Evolutionary conservation across 2,113 vertebrate species (phyloP).

Genomic region (Chiloscyllium plagiosum): DNA sequence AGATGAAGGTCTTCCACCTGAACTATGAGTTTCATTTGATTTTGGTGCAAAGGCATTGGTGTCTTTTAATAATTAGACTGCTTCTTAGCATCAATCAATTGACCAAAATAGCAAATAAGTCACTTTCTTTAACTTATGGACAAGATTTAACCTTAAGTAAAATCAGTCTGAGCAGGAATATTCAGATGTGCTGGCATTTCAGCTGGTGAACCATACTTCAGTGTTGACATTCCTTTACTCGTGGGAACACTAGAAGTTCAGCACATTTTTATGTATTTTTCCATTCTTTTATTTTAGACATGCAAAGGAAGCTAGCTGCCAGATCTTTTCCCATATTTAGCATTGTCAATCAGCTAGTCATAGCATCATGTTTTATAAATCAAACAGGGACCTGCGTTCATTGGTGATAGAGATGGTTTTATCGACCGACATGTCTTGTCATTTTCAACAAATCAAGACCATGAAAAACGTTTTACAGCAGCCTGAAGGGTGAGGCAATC

Average conservation of each 20-base stretch:
- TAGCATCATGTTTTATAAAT: constrained; percentile 31
- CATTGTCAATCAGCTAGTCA: constrained; percentile 33
- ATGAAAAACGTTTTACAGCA: constrained; percentile 83
- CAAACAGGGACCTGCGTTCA: constrained; percentile 74
- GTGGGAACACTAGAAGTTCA: constrained; percentile 25
- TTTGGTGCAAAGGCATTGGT: not conserved
- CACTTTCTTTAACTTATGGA: not conserved
- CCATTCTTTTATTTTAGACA: constrained; percentile 24
- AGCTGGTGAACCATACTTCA: not conserved
- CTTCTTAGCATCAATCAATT: not conserved
- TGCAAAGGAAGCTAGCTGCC: constrained; percentile 30
- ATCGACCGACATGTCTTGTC: constrained; percentile 94
- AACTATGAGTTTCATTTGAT: not conserved
- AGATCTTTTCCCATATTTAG: constrained; percentile 14
- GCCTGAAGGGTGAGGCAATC: constrained; percentile 73
- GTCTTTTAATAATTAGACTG: not conserved
- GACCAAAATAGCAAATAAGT: not conserved
- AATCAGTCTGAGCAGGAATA: not conserved
- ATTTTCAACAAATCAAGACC: constrained; percentile 91
- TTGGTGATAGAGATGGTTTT: constrained; percentile 94
- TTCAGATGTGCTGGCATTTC: not conserved
- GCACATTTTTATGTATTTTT: constrained; percentile 28
- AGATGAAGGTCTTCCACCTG: not conserved
- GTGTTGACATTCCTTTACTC: constrained; percentile 9
- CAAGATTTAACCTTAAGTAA: not conserved